phyloP scores from a whole-genome alignment of 1,140 invertebrate species.

The Diachasma alloeum region DNA sequence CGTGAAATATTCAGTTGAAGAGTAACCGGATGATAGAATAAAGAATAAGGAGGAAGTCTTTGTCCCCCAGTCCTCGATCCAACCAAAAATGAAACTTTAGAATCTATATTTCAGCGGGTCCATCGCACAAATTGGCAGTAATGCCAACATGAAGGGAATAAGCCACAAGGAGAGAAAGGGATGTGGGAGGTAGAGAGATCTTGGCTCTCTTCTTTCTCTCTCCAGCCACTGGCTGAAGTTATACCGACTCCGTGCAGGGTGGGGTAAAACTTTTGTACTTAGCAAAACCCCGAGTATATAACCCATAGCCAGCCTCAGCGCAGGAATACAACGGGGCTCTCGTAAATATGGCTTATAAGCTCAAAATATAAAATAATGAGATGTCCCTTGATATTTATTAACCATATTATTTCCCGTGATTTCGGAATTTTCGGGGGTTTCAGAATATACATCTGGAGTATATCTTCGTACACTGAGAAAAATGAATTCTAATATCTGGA shows the following conservation, averaged over 20 bases:
- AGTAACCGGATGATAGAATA: neutral
- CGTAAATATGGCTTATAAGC: constrained; percentile 53
- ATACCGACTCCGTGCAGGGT: constrained; percentile 14
- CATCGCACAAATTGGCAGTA: constrained; percentile 36
- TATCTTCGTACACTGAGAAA: too few species aligned
- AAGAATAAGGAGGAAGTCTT: neutral
- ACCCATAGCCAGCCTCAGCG: constrained; percentile 7
- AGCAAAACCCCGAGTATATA: constrained; percentile 20
- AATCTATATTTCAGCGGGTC: neutral
- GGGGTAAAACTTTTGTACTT: constrained; percentile 41
- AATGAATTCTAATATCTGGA: too few species aligned
- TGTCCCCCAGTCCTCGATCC: neutral
- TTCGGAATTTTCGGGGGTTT: neutral
- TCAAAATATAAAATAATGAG: constrained; percentile 54
- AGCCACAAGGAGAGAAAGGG: constrained; percentile 7
- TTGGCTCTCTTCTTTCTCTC: neutral
- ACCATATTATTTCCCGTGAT: neutral
- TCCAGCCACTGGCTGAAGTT: constrained; percentile 18
- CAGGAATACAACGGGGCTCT: constrained; percentile 23
- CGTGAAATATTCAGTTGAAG: too few species aligned
- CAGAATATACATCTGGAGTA: too few species aligned
- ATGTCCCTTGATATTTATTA: constrained; percentile 28
- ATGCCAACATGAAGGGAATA: constrained; percentile 23
- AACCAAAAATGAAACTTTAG: constrained; percentile 2
- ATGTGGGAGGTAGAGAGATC: neutral